These are phyloP conservation scores for Colletes latitarsis DNA, from an alignment of 1,140 invertebrate genomes.

Conservation along the genomic window DNA sequence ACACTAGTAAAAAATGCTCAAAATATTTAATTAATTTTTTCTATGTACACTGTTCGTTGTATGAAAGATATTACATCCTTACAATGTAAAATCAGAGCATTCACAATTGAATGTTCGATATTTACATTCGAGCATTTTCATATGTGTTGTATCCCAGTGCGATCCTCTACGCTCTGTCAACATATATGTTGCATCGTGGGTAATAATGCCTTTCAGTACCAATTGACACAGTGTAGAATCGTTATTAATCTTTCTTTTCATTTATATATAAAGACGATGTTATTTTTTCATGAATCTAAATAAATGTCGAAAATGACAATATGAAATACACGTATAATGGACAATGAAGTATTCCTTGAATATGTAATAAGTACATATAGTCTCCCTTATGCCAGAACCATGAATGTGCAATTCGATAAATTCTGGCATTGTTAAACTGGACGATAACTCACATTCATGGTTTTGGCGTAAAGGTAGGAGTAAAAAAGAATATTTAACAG, in stretches of 20 bases:
- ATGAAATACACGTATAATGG: background rate
- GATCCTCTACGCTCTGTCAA: slow-evolving; percentile 35
- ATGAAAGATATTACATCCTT: slow-evolving; percentile 51
- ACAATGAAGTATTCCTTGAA: slow-evolving; percentile 10
- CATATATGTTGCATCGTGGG: background rate
- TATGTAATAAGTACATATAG: slow-evolving; percentile 1
- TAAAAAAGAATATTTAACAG: too few species aligned
- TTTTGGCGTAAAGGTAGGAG: too few species aligned
- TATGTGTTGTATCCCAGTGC: slow-evolving; percentile 11
- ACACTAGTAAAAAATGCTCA: slow-evolving; percentile 65
- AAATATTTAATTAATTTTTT: slow-evolving; percentile 63
- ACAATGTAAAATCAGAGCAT: slow-evolving; percentile 2
- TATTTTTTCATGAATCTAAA: slow-evolving; percentile 22
- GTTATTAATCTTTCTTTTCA: slow-evolving; percentile 5
- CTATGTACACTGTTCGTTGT: slow-evolving; percentile 62
- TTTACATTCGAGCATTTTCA: slow-evolving; percentile 43
- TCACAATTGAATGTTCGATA: background rate
- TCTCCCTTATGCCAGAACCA: too few species aligned
- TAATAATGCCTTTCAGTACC: slow-evolving; percentile 1
- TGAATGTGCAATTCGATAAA: too few species aligned
- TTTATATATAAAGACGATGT: slow-evolving; percentile 22
- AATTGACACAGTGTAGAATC: slow-evolving; percentile 36
- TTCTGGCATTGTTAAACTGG: too few species aligned
- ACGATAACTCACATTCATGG: too few species aligned
- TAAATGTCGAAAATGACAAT: slow-evolving; percentile 21